Evolutionary conservation across 2,888 invertebrate genomes (phyloP).

Genomic region (Leptogaster cylindrica): DNA sequence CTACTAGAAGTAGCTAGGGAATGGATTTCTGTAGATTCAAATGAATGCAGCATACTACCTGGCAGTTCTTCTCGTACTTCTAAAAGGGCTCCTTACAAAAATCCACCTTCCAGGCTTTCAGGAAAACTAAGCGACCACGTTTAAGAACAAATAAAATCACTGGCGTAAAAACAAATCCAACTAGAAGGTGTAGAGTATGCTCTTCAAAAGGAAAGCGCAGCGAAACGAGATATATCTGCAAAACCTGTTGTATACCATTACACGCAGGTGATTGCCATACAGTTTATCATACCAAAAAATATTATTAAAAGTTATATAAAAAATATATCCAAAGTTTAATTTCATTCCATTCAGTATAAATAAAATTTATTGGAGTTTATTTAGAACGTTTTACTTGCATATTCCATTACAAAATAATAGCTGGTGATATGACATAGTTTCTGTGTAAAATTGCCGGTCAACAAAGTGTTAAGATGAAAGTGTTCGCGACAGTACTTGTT

Average conservation of each 20-base stretch:
- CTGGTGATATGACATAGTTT: conserved; percentile 10
- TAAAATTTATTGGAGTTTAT: neutral
- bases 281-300: neutral
- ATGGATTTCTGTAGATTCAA: conserved; percentile 40
- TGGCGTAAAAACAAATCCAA: conserved; percentile 30
- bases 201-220: conserved; percentile 26
- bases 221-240: conserved; percentile 25
- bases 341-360: neutral
- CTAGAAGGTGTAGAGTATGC: neutral
- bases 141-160: conserved; percentile 35
- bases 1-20: conserved; percentile 39
- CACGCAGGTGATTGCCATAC: neutral
- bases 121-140: conserved; percentile 19
- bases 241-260: conserved; percentile 13
- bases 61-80: conserved; percentile 35
- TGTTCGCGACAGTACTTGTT: too few species aligned
- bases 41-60: conserved; percentile 31
- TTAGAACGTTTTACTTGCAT: neutral
- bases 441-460: conserved; percentile 1
- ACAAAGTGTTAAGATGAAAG: neutral
- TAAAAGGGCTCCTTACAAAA: conserved; percentile 32
- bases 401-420: neutral
- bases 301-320: neutral
- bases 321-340: neutral
- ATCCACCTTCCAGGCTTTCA: conserved; percentile 31